Base-by-base conservation (phyloP, 2,888 invertebrate genomes). In the Thymelicus sylvestris region DNA sequence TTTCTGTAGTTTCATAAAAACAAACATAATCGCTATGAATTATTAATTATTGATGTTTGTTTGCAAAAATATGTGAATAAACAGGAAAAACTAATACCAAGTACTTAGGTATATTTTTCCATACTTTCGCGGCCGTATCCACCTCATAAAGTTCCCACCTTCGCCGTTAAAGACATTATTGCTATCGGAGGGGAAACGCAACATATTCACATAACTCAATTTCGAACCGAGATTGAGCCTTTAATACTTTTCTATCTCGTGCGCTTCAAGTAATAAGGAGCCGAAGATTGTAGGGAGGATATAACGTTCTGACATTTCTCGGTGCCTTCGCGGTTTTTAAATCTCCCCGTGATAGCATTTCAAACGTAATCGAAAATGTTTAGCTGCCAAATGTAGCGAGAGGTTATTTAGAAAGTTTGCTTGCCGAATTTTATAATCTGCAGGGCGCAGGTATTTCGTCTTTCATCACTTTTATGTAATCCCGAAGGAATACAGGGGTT, bases 181-280 rank as follows among this genome's bases (percentile, higher is more conserved):
- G 41, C 60, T 39, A 64, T 70, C 57, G 70, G 59, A 12, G 60
- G 59, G 60, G 70, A 65, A 60, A 70, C 64, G 65, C 70, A 70
- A 65, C 70, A 70, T 70, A 65, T 70, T 70, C 70, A 60, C 70
- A 65, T 70, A 70, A 70, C 70, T 70, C 70, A 69, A 70, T 70
- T 60, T 65, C 60, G 70, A 52, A 60, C 60, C 60, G 65, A 70
- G 65, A 70, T 70, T 70, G 70, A 70, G 65, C 70, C 64, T 60
- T 41, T 65, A 70, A 65, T 67, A 67, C 50, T 55, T 66, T 66
- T 66, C 65, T 66, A 66, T 66, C 39, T 52, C 65, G 44, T 66
- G 57, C 65, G 65, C 55, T 66, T 44, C 52, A 41, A n/a, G 55
- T 55, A 66, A 39, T 66, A 57, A 15, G 55, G 44, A 38, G 19